Base-by-base conservation (phyloP, 1,140 invertebrate species). In the Ceratosolen fusciceps region DNA sequence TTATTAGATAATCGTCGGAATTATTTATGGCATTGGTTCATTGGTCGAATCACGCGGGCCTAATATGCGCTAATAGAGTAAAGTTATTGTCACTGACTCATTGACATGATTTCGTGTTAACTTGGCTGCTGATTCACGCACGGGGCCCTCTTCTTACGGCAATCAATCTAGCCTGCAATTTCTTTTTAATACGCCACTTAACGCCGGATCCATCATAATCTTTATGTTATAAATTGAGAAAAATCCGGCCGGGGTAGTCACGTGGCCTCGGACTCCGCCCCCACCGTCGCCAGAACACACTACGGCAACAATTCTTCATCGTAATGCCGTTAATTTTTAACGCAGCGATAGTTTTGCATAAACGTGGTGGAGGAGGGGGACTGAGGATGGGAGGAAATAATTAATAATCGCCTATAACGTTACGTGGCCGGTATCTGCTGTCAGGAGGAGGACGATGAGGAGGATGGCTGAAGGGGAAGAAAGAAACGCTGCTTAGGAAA, bases 1-100 rank as follows among this genome's bases (percentile, higher is more conserved):
- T 72, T 79, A 79, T 79, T 79, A 65, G 70, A 79, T 79, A 79
- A 79, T 79, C 70, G 58, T 21, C 9, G 29, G 68, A 72, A 77
- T 60, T 77, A 71, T 77, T 72, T 77, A 70, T 70, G 75, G 47
- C 75, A 77, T 77, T 70, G 75, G 65, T 47, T 76, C 34, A 43
- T 39, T 31, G 14, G 34, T 14, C 31, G 65, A 56, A 39, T 77
- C 62, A 31, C 60, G 31, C 75, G n/a, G n/a, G 34, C 29, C 24
- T 54, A 58, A 77, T 68, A 29, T 49, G 19, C 74, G 31, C 31
- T 77, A 77, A 77, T 77, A 26, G 49, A 58, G 47, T 56, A 54
- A 77, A 56, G 68, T 77, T 70, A 77, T 52, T 43, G 31, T 70
- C 34, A 77, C 76, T 77, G 76, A 71, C 76, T 77, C 76, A 72